A percentile compares a stretch with the other conserved stretches of the same genome.
phyloP scores from a whole-genome alignment of 2,888 invertebrate species.

The Eristalis arbustorum region DNA sequence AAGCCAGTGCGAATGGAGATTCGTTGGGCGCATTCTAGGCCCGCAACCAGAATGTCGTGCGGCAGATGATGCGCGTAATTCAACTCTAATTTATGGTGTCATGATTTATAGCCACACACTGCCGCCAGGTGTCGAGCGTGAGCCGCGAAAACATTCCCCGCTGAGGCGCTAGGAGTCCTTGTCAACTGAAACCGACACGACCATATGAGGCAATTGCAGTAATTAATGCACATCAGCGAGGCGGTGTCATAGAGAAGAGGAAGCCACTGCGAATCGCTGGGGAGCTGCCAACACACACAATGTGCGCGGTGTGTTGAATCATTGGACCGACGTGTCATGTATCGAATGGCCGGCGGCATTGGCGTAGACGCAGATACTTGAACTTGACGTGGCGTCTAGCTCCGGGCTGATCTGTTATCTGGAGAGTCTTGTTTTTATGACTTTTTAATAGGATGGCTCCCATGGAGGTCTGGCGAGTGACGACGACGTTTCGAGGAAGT shows the following conservation, averaged over 20 bases:
- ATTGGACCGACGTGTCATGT: slow-evolving; percentile 9
- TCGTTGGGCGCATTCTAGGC: neutral
- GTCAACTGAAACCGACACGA: slow-evolving; percentile 28
- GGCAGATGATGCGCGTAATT: neutral
- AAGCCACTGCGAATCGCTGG: neutral
- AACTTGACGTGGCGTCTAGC: neutral
- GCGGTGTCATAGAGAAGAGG: neutral
- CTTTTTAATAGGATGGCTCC: slow-evolving; percentile 27
- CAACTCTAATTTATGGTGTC: slow-evolving; percentile 30
- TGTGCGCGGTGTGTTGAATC: slow-evolving; percentile 32
- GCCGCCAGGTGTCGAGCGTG: slow-evolving; percentile 46
- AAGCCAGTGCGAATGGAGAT: neutral
- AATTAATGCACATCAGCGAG: slow-evolving; percentile 48
- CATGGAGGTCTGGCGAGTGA: slow-evolving; percentile 36
- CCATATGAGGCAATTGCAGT: slow-evolving; percentile 48
- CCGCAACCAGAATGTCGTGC: slow-evolving; percentile 48
- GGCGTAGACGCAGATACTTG: neutral
- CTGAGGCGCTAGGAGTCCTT: slow-evolving; percentile 28
- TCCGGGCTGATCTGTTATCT: slow-evolving; percentile 14
- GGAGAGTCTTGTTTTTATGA: slow-evolving; percentile 26
- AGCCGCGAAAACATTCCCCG: neutral
- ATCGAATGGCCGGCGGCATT: neutral
- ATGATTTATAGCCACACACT: slow-evolving; percentile 52
- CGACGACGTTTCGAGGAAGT: neutral
- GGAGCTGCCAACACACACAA: slow-evolving; percentile 21